A percentile compares a stretch with the other conserved stretches of the same genome.
These are phyloP conservation scores for Neodon shergylaensis DNA, from an alignment of 2,113 vertebrate genomes.

Conservation along the genomic window DNA sequence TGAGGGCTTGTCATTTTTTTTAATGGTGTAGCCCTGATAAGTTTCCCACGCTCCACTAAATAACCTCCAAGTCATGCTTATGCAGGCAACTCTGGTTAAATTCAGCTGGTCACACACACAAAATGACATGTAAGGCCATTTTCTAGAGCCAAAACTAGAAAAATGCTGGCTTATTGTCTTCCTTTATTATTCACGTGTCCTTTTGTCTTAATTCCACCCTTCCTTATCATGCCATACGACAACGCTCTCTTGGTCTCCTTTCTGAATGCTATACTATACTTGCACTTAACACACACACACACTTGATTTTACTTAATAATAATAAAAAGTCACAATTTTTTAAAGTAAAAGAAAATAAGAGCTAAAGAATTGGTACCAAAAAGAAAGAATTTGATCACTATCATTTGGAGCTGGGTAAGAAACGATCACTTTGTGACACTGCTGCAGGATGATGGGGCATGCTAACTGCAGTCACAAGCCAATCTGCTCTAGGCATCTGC, in stretches of 20 bases:
- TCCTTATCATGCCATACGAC: background rate
- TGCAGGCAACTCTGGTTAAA: background rate
- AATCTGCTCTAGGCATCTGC: constrained; percentile 41
- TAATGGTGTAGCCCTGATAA: background rate
- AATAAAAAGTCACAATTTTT: background rate
- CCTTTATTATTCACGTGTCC: background rate
- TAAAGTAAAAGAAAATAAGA: background rate
- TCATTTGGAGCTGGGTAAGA: background rate
- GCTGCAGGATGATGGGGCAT: background rate
- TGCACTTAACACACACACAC: background rate
- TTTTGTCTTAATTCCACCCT: background rate
- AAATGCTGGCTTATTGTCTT: background rate
- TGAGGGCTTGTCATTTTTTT: background rate
- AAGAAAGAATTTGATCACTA: background rate
- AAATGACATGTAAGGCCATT: background rate
- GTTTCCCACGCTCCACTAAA: background rate
- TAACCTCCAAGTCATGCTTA: background rate
- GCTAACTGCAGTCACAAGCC: background rate
- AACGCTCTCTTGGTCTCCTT: background rate
- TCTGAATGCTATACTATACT: background rate
- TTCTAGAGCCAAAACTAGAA: background rate
- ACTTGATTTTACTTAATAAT: background rate
- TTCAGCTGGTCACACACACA: background rate
- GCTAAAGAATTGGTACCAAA: background rate
- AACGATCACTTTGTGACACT: background rate